phyloP scores from a whole-genome alignment of 2,113 vertebrate genomes.

The Fregetta grallaria region DNA sequence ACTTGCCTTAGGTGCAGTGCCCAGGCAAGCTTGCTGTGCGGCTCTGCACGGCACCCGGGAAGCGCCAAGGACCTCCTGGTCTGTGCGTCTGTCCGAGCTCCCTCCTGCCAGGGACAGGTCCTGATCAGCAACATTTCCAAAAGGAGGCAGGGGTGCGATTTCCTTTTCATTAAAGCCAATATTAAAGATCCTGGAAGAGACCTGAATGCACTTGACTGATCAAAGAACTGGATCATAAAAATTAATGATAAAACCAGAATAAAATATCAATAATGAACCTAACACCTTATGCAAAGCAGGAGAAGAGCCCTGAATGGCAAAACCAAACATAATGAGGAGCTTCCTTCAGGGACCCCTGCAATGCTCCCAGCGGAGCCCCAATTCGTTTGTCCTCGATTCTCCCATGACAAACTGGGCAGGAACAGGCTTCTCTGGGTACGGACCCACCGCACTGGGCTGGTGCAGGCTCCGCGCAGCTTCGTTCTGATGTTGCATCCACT shows the following conservation, averaged over 20 bases:
- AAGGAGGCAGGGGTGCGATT: neutral
- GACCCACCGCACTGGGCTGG: neutral
- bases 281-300: neutral
- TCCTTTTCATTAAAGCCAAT: neutral
- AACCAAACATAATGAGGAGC: neutral
- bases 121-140: neutral
- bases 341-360: neutral
- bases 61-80: neutral
- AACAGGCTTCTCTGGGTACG: neutral
- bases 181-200: neutral
- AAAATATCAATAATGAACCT: neutral
- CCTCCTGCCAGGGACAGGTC: neutral
- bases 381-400: neutral
- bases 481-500: rapidly evolving
- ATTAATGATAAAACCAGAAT: neutral
- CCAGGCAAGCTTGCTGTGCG: neutral
- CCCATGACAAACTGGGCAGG: neutral
- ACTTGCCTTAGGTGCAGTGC: neutral
- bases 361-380: neutral
- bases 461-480: rapidly evolving
- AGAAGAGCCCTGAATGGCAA: neutral
- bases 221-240: neutral
- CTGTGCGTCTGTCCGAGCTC: rapidly evolving
- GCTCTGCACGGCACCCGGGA: neutral
- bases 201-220: neutral